phyloP scores from a whole-genome alignment of 2,113 vertebrate genomes.

The Carassius auratus region DNA sequence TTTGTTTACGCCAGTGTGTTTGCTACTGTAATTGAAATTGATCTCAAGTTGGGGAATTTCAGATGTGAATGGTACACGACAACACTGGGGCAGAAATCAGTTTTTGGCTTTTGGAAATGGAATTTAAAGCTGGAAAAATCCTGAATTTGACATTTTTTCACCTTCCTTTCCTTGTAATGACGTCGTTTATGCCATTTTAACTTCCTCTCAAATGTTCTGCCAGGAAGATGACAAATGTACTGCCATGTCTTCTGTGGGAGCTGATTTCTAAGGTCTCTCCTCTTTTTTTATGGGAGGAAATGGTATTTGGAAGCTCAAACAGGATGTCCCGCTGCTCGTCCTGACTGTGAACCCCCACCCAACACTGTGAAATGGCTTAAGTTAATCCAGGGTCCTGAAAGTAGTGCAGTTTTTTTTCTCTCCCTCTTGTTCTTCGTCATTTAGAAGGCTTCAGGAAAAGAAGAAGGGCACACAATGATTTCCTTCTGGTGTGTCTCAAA shows the following conservation, averaged over 20 bases:
- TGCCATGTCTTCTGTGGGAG: constrained; percentile 72
- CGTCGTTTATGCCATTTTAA: constrained; percentile 76
- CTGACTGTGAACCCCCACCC: constrained; percentile 68
- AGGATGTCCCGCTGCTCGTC: constrained; percentile 82
- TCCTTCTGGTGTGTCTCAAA: constrained; percentile 31
- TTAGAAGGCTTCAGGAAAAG: constrained; percentile 56
- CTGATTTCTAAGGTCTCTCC: constrained; percentile 53
- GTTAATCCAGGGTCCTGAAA: constrained; percentile 76
- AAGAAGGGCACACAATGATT: constrained; percentile 54
- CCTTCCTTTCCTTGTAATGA: constrained; percentile 70
- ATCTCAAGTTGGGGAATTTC: background rate
- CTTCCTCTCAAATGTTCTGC: constrained; percentile 68
- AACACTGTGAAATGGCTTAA: constrained; percentile 71
- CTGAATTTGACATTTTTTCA: constrained; percentile 58
- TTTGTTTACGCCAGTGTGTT: background rate
- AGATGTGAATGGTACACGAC: background rate
- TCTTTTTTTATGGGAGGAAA: constrained; percentile 74
- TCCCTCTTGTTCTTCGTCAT: constrained; percentile 54
- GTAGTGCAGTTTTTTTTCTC: constrained; percentile 54
- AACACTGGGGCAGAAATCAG: background rate
- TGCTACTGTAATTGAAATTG: background rate
- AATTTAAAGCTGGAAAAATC: constrained; percentile 20
- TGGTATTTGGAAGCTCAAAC: constrained; percentile 82
- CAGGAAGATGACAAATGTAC: constrained; percentile 85
- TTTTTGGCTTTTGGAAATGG: background rate